Base-by-base conservation (phyloP, 2,888 invertebrate species). In the Automeris io region DNA sequence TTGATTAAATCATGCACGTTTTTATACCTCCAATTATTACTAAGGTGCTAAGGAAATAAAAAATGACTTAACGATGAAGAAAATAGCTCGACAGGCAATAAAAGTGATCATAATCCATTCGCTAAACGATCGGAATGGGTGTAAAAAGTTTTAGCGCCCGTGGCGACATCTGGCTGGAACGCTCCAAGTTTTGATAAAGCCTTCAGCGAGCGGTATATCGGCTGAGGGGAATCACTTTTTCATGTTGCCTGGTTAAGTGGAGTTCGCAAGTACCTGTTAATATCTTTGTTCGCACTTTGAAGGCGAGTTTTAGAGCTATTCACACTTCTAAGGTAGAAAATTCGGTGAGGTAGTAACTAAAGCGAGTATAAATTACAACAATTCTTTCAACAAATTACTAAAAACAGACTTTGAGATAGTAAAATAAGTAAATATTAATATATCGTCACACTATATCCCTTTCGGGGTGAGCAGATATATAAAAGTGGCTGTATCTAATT, bases 171-270 rank as follows among this genome's bases (percentile, higher is more conserved):
- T 73, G 73, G 57, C 49, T 56, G 53, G 66, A 73, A 73, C 73
- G 73, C 64, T 64, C 66, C 63, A 70, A 73, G 68, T 72, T 70
- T 71, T 72, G 71, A 73, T 72, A 72, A 64, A 72, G 73, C 69
- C 64, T 55, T 67, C 19, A 53, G 47, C 49, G 48, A 54, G 46
- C 51, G 66, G 69, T 63, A 61, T 64, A 68, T 68, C 64, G 66
- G 54, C 53, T 45, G 43, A 43, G 35, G 43, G 46, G 52, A 57
- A 68, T 65, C 62, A 66, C 66, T 70, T 66, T 63, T 61, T 62
- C 62, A 61, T 67, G 63, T 64, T 60, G 54, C 56, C 44, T 48
- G 43, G 42, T 39, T 54, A 38, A 34, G 26, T 39, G 37, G 32
- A 37, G 29, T 29, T 29, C 16, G 29, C 2, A 16, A 29, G 16